phyloP scores from a whole-genome alignment of 2,797 vertebrate species.

The Otolemur crassicaudatus region DNA sequence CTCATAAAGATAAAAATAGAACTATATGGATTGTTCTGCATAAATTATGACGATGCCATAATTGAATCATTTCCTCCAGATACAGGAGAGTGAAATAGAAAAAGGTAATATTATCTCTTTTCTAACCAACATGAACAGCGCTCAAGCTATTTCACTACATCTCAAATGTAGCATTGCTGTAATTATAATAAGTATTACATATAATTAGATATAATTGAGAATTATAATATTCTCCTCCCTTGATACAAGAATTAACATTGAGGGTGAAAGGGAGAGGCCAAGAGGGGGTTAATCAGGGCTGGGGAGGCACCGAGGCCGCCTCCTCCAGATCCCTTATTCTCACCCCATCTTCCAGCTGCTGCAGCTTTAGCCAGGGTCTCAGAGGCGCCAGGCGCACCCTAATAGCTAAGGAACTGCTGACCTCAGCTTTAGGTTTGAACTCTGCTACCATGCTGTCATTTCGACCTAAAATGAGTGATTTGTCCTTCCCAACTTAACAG shows the following conservation, averaged over 20 bases:
- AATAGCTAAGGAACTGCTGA: neutral
- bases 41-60: neutral
- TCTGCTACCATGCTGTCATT: neutral
- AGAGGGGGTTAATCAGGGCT: neutral
- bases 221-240: neutral
- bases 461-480: neutral
- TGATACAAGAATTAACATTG: neutral
- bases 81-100: neutral
- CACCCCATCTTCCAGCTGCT: neutral
- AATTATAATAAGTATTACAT: neutral
- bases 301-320: neutral
- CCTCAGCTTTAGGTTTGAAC: neutral
- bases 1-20: neutral
- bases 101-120: neutral
- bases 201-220: neutral
- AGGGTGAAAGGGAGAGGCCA: no score
- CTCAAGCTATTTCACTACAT: neutral
- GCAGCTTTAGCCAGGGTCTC: neutral
- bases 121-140: neutral
- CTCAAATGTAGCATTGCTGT: neutral
- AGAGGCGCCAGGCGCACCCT: neutral
- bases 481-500: neutral
- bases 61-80: neutral
- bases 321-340: accelerated
- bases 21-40: neutral